Evolutionary conservation across 1,140 invertebrate species (phyloP), one percentile per base, ranked within the genome.

Genomic region (Drosophila lacertosa): DNA sequence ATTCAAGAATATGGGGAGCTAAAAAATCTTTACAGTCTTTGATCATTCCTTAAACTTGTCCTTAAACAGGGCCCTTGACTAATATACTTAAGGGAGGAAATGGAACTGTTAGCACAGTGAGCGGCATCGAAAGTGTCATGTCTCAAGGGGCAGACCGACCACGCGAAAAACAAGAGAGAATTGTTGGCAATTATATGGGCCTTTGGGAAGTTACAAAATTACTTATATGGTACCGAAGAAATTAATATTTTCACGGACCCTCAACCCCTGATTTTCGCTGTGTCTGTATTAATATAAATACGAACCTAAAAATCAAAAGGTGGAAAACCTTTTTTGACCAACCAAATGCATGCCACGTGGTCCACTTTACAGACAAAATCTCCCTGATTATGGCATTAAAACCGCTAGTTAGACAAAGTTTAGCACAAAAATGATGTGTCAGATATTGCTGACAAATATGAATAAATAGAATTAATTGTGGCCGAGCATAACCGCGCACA

Each of bases 71-170:
- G 9, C 39, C 54, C 16, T n/a, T 72, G 2, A 59, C 39, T 3
- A 13, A 26, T 10, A 47, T 66, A 13, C 22, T 67, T 1, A 65
- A 58, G 22, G 47, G 44, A 6, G 53, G 45, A 11, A 55, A 57
- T 40, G 68, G 53, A 7, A 20, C 47, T 0, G 44, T 70, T 2
- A 57, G 24, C 4, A 51, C 58, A 3, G 32, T 67, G 16, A 44
- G 18, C 22, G 62, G 24, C 11, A 33, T 71, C 10, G 66, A 55
- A 9, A 60, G 71, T 10, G 74, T 73, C 7, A 29, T 77, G 1
- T 65, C 74, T 39, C 65, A 67, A 47, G 60, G 6, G 24, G 40
- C 11, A 11, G 64, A 24, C 57, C 58, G 2, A 50, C 20, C 2
- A 50, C 4, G n/a, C 13, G 10, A 24, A 13, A 13, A 3, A 47